Conservation (phyloP, 2,113 vertebrate genomes). For the Panthera tigris region DNA sequence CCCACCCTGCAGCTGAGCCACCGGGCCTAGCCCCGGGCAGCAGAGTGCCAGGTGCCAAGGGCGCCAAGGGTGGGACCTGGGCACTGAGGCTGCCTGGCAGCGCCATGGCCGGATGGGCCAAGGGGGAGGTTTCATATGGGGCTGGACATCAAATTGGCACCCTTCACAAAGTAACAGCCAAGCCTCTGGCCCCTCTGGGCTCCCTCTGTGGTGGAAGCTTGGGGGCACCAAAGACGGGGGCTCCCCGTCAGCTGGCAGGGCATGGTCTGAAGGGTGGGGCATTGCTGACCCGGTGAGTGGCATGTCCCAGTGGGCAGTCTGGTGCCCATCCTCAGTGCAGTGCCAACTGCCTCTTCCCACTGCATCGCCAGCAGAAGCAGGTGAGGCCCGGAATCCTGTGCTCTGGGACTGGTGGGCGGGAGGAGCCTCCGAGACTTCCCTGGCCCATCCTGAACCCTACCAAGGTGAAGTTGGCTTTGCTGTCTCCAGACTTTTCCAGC, state of each 20-base stretch:
- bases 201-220: background rate
- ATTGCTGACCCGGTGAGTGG: background rate
- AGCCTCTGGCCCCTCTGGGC: background rate
- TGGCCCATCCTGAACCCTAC: background rate
- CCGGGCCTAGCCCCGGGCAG: background rate
- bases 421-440: background rate
- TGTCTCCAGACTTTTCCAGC: background rate
- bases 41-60: conserved; percentile 29
- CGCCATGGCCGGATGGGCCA: background rate
- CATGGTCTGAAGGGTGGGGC: background rate
- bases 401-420: background rate
- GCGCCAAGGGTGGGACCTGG: fast-evolving
- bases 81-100: background rate
- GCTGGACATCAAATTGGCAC: background rate
- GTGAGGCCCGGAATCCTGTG: background rate
- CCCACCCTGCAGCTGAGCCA: background rate
- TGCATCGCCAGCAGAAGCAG: fast-evolving
- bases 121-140: background rate
- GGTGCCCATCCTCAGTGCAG: no score
- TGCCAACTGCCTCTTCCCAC: no score
- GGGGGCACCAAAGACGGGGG: background rate
- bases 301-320: background rate
- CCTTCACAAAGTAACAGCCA: background rate
- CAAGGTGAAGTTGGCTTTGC: background rate
- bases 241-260: background rate